Percentiles rank a stretch among this genome's conserved stretches.
phyloP scores from a whole-genome alignment of 1,140 invertebrate genomes.

The Heliconius nattereri region DNA sequence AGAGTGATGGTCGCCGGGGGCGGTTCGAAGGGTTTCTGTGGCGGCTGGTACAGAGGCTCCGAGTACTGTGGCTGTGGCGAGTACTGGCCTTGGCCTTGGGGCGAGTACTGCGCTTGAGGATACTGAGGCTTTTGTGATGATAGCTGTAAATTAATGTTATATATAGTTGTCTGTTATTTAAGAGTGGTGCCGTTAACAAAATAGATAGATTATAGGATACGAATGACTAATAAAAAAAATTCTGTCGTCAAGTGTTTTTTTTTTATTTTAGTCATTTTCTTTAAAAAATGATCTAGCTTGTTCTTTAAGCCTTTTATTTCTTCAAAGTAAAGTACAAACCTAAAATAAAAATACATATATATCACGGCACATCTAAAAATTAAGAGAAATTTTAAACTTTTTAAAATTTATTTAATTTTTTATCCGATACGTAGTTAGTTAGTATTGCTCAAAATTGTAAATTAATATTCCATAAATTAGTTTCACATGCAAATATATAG shows the following conservation, averaged over 20 bases:
- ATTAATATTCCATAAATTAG: not conserved
- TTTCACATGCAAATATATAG: not conserved
- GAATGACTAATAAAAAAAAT: too few species aligned
- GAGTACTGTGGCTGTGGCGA: slow-evolving; percentile 63
- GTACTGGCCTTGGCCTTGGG: slow-evolving; percentile 55
- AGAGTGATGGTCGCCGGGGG: slow-evolving; percentile 87
- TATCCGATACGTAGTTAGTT: too few species aligned
- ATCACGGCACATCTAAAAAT: too few species aligned
- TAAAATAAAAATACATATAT: too few species aligned
- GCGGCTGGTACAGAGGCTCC: slow-evolving; percentile 62
- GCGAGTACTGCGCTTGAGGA: slow-evolving; percentile 59
- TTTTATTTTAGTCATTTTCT: not conserved
- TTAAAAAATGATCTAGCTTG: not conserved
- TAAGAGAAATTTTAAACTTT: too few species aligned
- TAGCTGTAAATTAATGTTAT: slow-evolving; percentile 32
- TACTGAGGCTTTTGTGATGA: slow-evolving; percentile 41
- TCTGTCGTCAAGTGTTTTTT: too few species aligned
- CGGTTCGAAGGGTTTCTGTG: slow-evolving; percentile 78
- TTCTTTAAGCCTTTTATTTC: too few species aligned
- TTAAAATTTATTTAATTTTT: too few species aligned
- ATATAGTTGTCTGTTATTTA: not conserved
- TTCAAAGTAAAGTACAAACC: too few species aligned
- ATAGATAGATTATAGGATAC: too few species aligned
- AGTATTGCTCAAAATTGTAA: too few species aligned
- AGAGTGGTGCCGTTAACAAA: not conserved